These are phyloP conservation scores for Buphagus erythrorhynchus DNA, from an alignment of 2,797 vertebrate species.

Conservation along the genomic window DNA sequence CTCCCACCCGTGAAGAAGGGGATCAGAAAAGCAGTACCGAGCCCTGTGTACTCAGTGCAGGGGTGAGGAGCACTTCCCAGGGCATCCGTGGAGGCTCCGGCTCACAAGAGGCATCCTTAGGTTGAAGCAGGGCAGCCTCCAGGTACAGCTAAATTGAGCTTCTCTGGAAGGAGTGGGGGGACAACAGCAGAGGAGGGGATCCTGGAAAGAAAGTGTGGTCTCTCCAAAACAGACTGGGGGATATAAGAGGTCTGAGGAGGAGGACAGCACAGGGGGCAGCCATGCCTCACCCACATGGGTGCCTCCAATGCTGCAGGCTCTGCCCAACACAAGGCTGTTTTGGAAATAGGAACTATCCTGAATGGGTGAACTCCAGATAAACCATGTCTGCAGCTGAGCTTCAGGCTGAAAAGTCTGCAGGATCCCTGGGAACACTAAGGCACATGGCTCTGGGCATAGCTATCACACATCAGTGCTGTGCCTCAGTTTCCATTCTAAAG, in stretches of 20 bases:
- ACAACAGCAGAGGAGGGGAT: fast-evolving
- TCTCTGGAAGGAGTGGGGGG: fast-evolving
- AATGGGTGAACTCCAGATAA: background rate
- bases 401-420: background rate
- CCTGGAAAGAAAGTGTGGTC: background rate
- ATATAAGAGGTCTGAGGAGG: background rate
- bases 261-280: background rate
- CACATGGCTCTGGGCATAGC: background rate
- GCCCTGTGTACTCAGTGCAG: background rate
- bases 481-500: background rate
- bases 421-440: background rate
- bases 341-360: background rate
- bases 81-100: fast-evolving
- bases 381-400: background rate
- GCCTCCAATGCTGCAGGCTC: background rate
- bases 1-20: background rate
- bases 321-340: background rate
- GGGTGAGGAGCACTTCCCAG: background rate
- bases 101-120: background rate
- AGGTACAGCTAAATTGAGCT: fast-evolving
- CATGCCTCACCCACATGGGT: background rate
- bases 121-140: background rate
- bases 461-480: background rate
- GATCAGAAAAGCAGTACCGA: background rate
- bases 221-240: background rate